Evolutionary conservation across 2,888 invertebrate genomes (phyloP), one percentile per base, ranked within the genome.

Genomic region (Biston stratarius): DNA sequence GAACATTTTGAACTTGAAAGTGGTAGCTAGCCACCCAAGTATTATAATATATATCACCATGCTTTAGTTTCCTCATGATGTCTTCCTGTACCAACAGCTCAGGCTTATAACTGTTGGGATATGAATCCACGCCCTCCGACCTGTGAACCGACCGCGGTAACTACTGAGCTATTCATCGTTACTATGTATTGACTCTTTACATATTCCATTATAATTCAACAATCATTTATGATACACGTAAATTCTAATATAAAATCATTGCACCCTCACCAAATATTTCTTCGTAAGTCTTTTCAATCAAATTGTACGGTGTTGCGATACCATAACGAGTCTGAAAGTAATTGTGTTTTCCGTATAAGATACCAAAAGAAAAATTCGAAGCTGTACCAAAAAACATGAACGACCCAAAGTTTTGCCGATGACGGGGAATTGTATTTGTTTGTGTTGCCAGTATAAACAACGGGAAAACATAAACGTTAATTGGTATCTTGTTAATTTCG

Each of bases 231-330:
- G 0, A 40, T 40, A 40, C 40, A 40, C 40, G 10, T 5, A 53
- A 53, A n/a, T 8, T 11, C 14, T 14, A 9, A 8, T 53, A 5
- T 10, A n/a, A 0, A 6, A 2, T 38, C 38, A 5, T 10, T 33
- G 14, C n/a, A n/a, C n/a, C n/a, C n/a, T n/a, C n/a, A n/a, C n/a
- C n/a, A n/a, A 53, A 38, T 53, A 15, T 38, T 7, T 15, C 14
- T 53, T 53, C n/a, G n/a, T n/a, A n/a, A n/a, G n/a, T n/a, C 10
- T 33, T 55, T 11, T 42, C 40, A 42, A 42, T 40, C 55, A 55
- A 42, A 40, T 24, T 42, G 15, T 42, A 55, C 14, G 24, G 11
- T 55, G 24, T 55, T 10, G 38, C 24, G 24, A 24, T 24, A 38
- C 38, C 52, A 38, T 38, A 42, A 55, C 11, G 42, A 55, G 42